These are phyloP conservation scores for Cryptoprocta ferox DNA, from an alignment of 2,797 vertebrate genomes.

Conservation along the genomic window DNA sequence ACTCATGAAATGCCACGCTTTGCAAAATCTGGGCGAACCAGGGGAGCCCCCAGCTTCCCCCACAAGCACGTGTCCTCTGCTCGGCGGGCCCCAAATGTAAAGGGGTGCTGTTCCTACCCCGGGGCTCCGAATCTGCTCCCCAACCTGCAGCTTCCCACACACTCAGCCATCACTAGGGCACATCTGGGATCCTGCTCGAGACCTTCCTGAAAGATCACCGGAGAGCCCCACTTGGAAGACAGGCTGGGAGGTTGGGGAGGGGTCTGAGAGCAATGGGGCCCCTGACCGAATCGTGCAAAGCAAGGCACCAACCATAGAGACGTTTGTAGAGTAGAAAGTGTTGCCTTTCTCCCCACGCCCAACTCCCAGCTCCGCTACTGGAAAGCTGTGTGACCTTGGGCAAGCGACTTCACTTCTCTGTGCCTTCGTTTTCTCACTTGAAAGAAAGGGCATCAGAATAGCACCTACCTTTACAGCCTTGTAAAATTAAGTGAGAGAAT, in stretches of 20 bases:
- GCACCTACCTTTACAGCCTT: not conserved
- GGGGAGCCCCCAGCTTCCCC: conserved; percentile 55
- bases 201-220: not conserved
- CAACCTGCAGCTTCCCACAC: not conserved
- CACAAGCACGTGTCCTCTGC: not conserved
- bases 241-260: not conserved
- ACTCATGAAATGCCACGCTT: conserved; percentile 76
- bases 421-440: not conserved
- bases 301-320: not conserved
- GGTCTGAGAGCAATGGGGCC: too few species aligned
- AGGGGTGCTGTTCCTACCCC: accelerated
- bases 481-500: not conserved
- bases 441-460: not conserved
- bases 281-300: too few species aligned
- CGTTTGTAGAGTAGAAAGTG: not conserved
- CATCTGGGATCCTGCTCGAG: not conserved
- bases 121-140: not conserved
- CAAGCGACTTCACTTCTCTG: not conserved
- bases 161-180: not conserved
- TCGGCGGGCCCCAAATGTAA: not conserved
- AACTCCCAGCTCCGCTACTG: not conserved
- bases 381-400: not conserved
- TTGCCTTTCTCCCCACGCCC: not conserved
- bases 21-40: conserved; percentile 64
- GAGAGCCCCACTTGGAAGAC: not conserved